phyloP scores from a whole-genome alignment of 2,797 vertebrate genomes.

The Semaprochilodus insignis region DNA sequence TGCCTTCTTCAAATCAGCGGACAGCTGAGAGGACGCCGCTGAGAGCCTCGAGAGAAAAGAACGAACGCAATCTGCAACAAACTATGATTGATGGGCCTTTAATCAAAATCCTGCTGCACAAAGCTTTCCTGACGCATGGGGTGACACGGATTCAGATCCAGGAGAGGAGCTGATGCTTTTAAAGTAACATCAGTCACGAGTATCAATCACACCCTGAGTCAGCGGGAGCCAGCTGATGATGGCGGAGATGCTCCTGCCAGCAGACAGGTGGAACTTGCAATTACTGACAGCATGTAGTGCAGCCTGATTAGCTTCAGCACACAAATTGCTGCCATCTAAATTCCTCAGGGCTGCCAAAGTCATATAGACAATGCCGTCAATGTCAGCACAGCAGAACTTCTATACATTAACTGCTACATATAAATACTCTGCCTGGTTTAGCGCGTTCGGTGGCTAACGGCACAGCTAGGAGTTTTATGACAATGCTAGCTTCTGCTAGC shows the following conservation, averaged over 20 bases:
- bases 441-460: neutral
- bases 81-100: slow-evolving; percentile 46
- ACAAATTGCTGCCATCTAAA: slow-evolving; percentile 5
- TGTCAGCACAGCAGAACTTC: neutral
- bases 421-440: neutral
- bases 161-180: slow-evolving; percentile 39
- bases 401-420: too few species aligned
- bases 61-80: slow-evolving; percentile 28
- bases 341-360: neutral
- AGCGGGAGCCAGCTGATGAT: slow-evolving; percentile 38
- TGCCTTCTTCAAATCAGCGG: slow-evolving; percentile 21
- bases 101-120: slow-evolving; percentile 49
- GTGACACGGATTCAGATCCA: slow-evolving; percentile 31
- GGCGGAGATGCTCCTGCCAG: slow-evolving; percentile 41
- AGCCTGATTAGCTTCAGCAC: slow-evolving; percentile 45
- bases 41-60: slow-evolving; percentile 64
- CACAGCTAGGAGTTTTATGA: too few species aligned
- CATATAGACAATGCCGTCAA: neutral
- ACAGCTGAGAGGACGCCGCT: slow-evolving; percentile 71
- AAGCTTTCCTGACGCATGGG: slow-evolving; percentile 38
- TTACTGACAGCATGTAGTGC: slow-evolving; percentile 50
- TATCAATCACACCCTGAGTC: slow-evolving; percentile 41
- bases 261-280: slow-evolving; percentile 48
- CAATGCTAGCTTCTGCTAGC: too few species aligned
- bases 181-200: slow-evolving; percentile 38